These are phyloP conservation scores for Microctenopoma stevenorrisi DNA, from an alignment of 2,797 vertebrate genomes.

Conservation along the genomic window DNA sequence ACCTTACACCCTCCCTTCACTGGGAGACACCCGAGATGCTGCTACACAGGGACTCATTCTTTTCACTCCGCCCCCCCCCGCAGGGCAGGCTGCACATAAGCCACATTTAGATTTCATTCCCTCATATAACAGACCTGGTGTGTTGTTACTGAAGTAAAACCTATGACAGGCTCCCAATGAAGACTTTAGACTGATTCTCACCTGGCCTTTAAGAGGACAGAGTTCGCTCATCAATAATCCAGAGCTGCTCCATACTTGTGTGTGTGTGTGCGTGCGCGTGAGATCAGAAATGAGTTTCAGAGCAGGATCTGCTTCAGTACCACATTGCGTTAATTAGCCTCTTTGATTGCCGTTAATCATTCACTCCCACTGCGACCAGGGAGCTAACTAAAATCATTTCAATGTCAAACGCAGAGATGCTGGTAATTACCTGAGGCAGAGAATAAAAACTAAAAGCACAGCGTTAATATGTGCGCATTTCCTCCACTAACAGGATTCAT, in stretches of 20 bases:
- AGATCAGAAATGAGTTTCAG: background rate
- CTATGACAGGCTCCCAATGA: slow-evolving; percentile 27
- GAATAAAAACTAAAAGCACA: background rate
- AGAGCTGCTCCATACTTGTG: slow-evolving; percentile 15
- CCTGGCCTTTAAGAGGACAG: slow-evolving; percentile 12
- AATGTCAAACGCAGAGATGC: slow-evolving; percentile 24
- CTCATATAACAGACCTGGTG: background rate
- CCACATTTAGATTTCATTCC: slow-evolving; percentile 10
- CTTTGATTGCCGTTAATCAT: slow-evolving; percentile 32
- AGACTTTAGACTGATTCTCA: slow-evolving; percentile 26
- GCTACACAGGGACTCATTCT: slow-evolving; percentile 21
- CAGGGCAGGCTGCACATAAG: slow-evolving; percentile 11
- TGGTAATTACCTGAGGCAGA: slow-evolving; percentile 24
- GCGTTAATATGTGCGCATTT: background rate
- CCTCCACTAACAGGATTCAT: background rate
- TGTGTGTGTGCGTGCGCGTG: background rate
- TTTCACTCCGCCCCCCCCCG: slow-evolving; percentile 34
- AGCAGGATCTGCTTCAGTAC: background rate
- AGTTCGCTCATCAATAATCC: slow-evolving; percentile 57
- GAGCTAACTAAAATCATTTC: slow-evolving; percentile 37
- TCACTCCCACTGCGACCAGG: background rate
- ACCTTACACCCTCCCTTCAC: slow-evolving; percentile 27
- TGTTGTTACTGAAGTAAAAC: background rate
- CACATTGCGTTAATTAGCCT: slow-evolving; percentile 17
- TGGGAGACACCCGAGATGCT: slow-evolving; percentile 60